Evolutionary conservation across 92 coral and sea anemone species (phyloP).

Genomic region (Phenganax subtilis): DNA sequence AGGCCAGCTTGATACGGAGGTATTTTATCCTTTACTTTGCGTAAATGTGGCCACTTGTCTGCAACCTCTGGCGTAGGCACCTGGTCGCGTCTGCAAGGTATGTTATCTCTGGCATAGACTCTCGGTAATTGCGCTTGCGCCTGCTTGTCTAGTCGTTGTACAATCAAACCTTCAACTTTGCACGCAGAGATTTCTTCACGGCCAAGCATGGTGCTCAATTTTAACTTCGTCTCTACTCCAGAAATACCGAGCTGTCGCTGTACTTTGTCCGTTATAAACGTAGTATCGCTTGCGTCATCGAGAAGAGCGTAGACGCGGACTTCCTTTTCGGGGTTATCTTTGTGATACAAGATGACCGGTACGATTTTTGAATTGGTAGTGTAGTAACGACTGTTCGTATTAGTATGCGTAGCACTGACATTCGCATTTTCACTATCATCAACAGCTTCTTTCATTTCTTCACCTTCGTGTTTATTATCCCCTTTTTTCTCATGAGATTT

Average conservation of each 20-base stretch:
- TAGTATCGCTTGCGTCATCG: conserved; percentile 45
- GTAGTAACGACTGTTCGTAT: conserved; percentile 2
- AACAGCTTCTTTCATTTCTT: neutral
- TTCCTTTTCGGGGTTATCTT: conserved; percentile 40
- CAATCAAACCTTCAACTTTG: conserved; percentile 48
- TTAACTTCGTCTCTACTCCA: conserved; percentile 26
- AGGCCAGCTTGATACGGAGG: conserved; percentile 39
- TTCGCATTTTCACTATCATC: conserved; percentile 27
- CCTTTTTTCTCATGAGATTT: no score
- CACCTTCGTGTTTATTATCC: no score
- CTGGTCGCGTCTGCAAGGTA: conserved; percentile 37
- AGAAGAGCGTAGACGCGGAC: conserved; percentile 23
- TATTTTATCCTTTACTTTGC: conserved; percentile 33
- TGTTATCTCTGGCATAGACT: conserved; percentile 45
- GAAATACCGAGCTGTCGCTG: conserved; percentile 39
- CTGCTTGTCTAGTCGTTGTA: conserved; percentile 37
- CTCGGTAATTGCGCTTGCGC: conserved; percentile 48
- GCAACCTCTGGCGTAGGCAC: conserved; percentile 39
- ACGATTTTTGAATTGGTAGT: conserved; percentile 43
- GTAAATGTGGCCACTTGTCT: conserved; percentile 30
- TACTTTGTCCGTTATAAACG: conserved; percentile 29
- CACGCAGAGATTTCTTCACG: conserved; percentile 23
- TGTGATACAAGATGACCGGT: conserved; percentile 29
- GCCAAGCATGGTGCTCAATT: neutral
- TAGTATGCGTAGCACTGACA: conserved; percentile 34